phyloP scores from a whole-genome alignment of 2,797 vertebrate genomes.

The Artibeus lituratus region DNA sequence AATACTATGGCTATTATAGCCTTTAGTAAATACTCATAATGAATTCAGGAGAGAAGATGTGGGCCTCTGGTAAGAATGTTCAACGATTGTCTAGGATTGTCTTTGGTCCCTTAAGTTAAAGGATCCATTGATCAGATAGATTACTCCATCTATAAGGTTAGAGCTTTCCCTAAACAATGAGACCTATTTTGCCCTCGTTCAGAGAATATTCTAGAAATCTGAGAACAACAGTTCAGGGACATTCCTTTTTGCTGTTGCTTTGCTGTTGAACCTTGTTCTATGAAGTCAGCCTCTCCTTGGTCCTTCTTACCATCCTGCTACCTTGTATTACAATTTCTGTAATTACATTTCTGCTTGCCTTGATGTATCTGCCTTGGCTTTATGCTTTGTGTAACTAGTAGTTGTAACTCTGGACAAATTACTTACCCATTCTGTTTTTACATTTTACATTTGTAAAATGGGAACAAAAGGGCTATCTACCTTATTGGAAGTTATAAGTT shows the following conservation, averaged over 20 bases:
- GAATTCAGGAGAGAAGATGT: not conserved
- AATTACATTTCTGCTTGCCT: not conserved
- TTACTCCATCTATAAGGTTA: not conserved
- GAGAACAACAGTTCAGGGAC: not conserved
- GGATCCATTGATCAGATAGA: not conserved
- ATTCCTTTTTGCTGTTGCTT: not conserved
- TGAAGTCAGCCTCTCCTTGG: not conserved
- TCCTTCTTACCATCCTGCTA: not conserved
- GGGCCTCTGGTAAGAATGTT: not conserved
- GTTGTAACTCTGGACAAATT: not conserved
- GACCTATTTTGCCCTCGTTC: not conserved
- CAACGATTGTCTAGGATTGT: not conserved
- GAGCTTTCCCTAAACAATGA: not conserved
- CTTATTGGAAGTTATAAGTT: not conserved
- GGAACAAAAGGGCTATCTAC: not conserved
- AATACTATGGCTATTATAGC: not conserved
- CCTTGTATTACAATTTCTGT: not conserved
- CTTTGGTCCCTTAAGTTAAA: not conserved
- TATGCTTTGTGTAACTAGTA: not conserved
- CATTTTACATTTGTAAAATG: not conserved
- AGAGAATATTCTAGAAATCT: not conserved
- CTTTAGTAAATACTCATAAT: not conserved
- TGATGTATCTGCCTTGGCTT: not conserved
- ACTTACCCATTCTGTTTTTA: not conserved
- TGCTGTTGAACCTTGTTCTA: not conserved